Evolutionary conservation across 2,888 invertebrate species (phyloP).

Genomic region (Aelia acuminata): DNA sequence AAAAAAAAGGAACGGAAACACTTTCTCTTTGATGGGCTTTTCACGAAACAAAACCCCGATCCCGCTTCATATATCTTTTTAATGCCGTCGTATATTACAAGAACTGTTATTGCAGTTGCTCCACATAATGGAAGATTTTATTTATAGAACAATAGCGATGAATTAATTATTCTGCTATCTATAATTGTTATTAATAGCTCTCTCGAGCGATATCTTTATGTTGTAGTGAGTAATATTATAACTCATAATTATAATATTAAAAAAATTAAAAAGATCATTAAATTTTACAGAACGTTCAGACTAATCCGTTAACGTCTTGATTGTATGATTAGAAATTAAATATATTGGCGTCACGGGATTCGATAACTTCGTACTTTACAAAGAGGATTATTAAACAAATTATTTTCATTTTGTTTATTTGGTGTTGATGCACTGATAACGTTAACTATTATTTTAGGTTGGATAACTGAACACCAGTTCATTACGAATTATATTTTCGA

Average conservation of each 20-base stretch:
- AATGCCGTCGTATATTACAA: not conserved
- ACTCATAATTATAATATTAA: not conserved
- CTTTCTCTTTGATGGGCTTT: slow-evolving; percentile 46
- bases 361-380: too few species aligned
- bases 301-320: not conserved
- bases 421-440: too few species aligned
- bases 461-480: too few species aligned
- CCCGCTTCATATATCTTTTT: slow-evolving; percentile 13
- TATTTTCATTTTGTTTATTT: too few species aligned
- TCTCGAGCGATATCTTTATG: not conserved
- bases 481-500: too few species aligned
- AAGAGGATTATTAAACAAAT: not conserved
- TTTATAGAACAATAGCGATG: not conserved
- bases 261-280: not conserved
- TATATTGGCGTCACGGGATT: too few species aligned
- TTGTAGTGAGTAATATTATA: not conserved
- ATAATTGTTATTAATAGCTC: not conserved
- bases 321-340: not conserved
- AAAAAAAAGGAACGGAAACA: slow-evolving; percentile 29
- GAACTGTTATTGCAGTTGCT: not conserved
- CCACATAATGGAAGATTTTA: slow-evolving; percentile 12
- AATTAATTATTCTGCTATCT: not conserved
- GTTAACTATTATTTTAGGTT: too few species aligned
- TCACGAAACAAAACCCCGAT: slow-evolving; percentile 43
- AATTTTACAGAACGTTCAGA: not conserved